Evolutionary conservation across 2,888 invertebrate genomes (phyloP).

Genomic region (Melikaiella ostensackeni): DNA sequence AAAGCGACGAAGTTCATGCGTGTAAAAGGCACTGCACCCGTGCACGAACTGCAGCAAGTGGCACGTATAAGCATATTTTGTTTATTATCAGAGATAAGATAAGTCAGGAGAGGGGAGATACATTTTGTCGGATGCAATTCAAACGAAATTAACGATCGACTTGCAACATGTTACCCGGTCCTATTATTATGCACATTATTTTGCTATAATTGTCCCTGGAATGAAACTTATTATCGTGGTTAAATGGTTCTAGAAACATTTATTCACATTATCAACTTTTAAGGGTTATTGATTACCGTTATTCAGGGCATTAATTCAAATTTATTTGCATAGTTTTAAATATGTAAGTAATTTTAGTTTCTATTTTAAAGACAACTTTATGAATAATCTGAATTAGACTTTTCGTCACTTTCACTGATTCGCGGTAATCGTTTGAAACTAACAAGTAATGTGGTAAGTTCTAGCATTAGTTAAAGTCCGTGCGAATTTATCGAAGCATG

Average conservation of each 20-base stretch:
- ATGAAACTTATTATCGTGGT: constrained; percentile 17
- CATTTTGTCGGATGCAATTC: constrained; percentile 32
- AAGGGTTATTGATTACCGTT: background rate
- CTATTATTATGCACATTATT: constrained; percentile 37
- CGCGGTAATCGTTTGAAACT: background rate
- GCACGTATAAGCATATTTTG: constrained; percentile 35
- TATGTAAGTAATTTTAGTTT: background rate
- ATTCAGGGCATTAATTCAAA: background rate
- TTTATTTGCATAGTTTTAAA: background rate
- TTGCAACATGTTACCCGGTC: constrained; percentile 26
- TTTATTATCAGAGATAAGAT: constrained; percentile 40
- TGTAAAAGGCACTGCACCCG: constrained; percentile 29
- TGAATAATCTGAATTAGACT: background rate
- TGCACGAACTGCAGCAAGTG: constrained; percentile 37
- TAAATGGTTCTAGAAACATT: constrained; percentile 4
- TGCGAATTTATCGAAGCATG: constrained; percentile 19
- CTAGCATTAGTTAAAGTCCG: constrained; percentile 19
- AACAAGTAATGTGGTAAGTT: constrained; percentile 21
- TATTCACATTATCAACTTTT: background rate
- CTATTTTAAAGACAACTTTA: background rate
- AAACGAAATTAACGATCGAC: constrained; percentile 35
- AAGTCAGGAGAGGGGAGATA: constrained; percentile 13
- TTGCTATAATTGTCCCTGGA: constrained; percentile 19
- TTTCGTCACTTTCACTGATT: constrained; percentile 8
- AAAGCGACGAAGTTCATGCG: constrained; percentile 36